phyloP scores from a whole-genome alignment of 2,113 vertebrate species.

The Grammomys dolichurus region DNA sequence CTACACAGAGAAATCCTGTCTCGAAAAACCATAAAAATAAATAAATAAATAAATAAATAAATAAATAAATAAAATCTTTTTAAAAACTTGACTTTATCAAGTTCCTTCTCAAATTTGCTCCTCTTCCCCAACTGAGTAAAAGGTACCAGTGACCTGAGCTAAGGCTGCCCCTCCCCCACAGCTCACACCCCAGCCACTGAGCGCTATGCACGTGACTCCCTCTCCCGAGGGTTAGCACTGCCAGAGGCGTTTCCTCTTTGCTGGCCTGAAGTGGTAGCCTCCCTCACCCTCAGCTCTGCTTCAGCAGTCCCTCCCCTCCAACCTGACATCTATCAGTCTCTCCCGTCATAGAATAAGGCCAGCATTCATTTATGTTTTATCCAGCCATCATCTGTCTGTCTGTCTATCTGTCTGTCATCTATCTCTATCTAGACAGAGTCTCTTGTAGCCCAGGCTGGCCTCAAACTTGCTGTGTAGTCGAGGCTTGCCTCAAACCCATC shows the following conservation, averaged over 20 bases:
- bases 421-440: not conserved
- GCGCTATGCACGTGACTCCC: accelerated
- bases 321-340: not conserved
- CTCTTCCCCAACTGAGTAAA: not conserved
- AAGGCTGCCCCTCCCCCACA: not conserved
- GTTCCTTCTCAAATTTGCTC: conserved; percentile 3
- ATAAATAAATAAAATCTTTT: not conserved
- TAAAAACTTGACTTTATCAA: not conserved
- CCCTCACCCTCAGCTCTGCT: not conserved
- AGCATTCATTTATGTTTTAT: not conserved
- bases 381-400: not conserved
- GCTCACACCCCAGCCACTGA: not conserved
- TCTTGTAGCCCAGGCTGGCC: not conserved
- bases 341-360: not conserved
- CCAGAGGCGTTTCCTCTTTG: not conserved
- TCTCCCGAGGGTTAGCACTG: too few species aligned
- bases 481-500: not conserved
- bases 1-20: too few species aligned
- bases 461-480: not conserved
- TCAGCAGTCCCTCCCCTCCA: not conserved
- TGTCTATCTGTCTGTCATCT: not conserved
- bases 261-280: not conserved
- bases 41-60: too few species aligned
- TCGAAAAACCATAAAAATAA: too few species aligned
- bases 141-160: not conserved